Evolutionary conservation across 2,888 invertebrate genomes (phyloP), one percentile per base, ranked within the genome.

Genomic region (Apodemia zela): DNA sequence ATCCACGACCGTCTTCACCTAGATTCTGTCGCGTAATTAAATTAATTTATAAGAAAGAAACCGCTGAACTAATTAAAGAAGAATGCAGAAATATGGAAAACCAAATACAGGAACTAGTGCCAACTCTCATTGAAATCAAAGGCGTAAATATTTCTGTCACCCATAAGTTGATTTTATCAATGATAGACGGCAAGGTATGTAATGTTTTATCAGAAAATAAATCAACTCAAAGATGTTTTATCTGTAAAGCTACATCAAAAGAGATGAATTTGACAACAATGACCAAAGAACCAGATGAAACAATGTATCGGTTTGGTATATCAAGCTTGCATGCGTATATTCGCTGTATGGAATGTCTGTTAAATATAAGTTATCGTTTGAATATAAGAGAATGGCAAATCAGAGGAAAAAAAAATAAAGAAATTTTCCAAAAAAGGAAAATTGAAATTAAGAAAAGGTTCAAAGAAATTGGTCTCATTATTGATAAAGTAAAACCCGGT

Each of bases 151-250:
- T 38, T 38, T 38, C 38, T 38, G 38, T 38, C 38, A 38, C 38
- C 38, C 38, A 38, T 38, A 38, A 38, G 38, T 38, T 38, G 38
- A 38, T 38, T 38, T 38, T 13, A 13, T 38, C 13, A 38, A 38
- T 38, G 38, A 38, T 35, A 35, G 35, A 35, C 35, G 35, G 35
- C 35, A 35, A 35, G 35, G 35, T 35, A 11, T 35, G 35, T 35
- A 35, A 35, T 35, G n/a, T 17, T 47, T 47, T 17, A 47, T 47
- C 47, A n/a, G 47, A 47, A 47, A 47, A 47, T 47, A 47, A 47
- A 47, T 47, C 47, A 47, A 47, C 47, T n/a, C 47, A 47, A 47
- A 49, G 49, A 49, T 49, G 17, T 49, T 49, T 49, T 49, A 49
- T 51, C 51, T 21, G 51, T 51, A 51, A 51, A 51, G 21, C 21